phyloP scores from a whole-genome alignment of 2,888 invertebrate species.

The Andricus curvator region DNA sequence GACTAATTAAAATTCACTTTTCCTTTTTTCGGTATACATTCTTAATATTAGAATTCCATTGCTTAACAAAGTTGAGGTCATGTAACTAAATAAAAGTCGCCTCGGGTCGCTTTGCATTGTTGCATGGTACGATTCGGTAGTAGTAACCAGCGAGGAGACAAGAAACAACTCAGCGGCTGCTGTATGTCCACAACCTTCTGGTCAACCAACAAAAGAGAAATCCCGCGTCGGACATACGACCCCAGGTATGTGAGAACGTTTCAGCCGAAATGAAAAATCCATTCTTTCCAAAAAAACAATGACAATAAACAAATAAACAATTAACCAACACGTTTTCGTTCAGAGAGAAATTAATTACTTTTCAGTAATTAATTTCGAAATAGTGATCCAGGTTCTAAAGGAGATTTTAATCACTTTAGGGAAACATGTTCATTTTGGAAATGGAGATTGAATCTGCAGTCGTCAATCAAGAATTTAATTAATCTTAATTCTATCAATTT shows the following conservation, averaged over 20 bases:
- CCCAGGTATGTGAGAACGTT: conserved; percentile 73
- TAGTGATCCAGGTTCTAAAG: background rate
- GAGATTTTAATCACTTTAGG: background rate
- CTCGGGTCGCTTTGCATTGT: conserved; percentile 78
- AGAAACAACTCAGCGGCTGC: conserved; percentile 78
- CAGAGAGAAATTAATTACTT: background rate
- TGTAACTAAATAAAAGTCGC: conserved; percentile 73
- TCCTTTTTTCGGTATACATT: background rate
- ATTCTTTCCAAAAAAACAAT: background rate
- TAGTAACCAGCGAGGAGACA: conserved; percentile 76
- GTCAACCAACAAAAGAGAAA: conserved; percentile 82
- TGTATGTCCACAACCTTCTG: conserved; percentile 80
- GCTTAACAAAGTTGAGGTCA: conserved; percentile 43
- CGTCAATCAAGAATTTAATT: conserved; percentile 1
- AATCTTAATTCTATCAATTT: background rate
- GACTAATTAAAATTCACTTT: background rate
- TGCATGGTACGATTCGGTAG: conserved; percentile 78
- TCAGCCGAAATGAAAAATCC: conserved; percentile 34
- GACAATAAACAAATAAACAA: background rate
- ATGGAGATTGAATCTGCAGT: background rate
- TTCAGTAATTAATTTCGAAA: background rate
- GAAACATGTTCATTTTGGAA: background rate
- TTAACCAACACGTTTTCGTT: background rate
- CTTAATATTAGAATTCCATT: conserved; percentile 43
- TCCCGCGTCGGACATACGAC: conserved; percentile 77